These are phyloP conservation scores for Julus scandinavius DNA, from an alignment of 2,888 invertebrate species.

Conservation along the genomic window DNA sequence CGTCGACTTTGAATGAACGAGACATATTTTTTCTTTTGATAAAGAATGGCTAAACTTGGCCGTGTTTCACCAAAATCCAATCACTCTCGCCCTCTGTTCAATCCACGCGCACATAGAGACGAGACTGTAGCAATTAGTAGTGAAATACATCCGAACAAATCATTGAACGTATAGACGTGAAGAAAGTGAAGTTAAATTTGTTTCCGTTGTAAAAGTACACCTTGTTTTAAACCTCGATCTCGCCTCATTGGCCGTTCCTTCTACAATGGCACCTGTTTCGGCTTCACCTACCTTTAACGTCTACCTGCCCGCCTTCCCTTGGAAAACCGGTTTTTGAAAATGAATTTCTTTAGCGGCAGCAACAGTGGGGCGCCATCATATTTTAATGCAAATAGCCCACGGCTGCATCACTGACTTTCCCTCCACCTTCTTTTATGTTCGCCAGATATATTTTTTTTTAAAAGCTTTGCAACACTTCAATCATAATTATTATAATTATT, in stretches of 20 bases:
- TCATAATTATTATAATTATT: neutral
- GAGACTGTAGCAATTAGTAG: neutral
- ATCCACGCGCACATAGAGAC: neutral
- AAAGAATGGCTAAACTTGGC: neutral
- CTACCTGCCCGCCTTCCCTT: conserved; percentile 18
- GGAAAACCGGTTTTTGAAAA: neutral
- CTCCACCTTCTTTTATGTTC: neutral
- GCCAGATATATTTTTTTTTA: neutral
- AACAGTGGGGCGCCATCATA: neutral
- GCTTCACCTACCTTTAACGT: neutral
- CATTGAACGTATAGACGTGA: neutral
- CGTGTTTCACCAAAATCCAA: neutral
- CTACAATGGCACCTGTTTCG: conserved; percentile 17
- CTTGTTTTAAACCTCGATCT: neutral
- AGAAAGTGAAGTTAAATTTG: neutral
- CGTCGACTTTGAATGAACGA: conserved; percentile 19
- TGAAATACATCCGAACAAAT: neutral
- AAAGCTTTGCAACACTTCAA: neutral
- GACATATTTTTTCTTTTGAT: conserved; percentile 21
- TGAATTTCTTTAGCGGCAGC: neutral
- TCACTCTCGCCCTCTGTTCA: neutral
- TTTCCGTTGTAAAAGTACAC: neutral
- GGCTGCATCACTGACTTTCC: conserved; percentile 9
- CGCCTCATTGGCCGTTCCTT: neutral
- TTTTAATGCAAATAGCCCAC: conserved; percentile 11